phyloP scores from a whole-genome alignment of 2,888 invertebrate genomes.

The Crematogaster levior region DNA sequence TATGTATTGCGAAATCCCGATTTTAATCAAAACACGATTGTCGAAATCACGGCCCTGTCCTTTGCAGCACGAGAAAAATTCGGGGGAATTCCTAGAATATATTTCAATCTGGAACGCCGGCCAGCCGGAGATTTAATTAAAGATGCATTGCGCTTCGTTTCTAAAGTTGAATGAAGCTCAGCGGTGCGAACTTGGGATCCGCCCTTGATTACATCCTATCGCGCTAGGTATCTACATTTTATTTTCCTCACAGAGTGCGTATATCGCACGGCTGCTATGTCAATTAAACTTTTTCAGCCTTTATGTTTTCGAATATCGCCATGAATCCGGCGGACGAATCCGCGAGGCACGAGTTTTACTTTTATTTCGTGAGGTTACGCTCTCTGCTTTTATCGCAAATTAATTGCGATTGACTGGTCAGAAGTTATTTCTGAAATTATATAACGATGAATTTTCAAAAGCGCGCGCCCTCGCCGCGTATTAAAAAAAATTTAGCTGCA shows the following conservation, averaged over 20 bases:
- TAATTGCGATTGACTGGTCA: conserved; percentile 46
- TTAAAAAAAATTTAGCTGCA: conserved; percentile 26
- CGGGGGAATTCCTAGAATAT: conserved; percentile 76
- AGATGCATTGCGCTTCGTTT: conserved; percentile 78
- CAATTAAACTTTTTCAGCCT: conserved; percentile 71
- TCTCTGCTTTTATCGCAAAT: conserved; percentile 1
- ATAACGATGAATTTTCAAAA: conserved; percentile 35
- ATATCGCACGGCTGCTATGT: conserved; percentile 57
- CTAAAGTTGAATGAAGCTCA: conserved; percentile 73
- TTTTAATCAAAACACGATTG: not conserved
- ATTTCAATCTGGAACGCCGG: conserved; percentile 70
- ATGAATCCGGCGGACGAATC: conserved; percentile 28
- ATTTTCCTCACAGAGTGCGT: conserved; percentile 1
- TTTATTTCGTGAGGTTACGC: conserved; percentile 31
- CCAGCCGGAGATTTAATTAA: conserved; percentile 79
- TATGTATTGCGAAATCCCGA: not conserved
- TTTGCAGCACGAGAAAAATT: conserved; percentile 2
- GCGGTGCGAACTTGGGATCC: conserved; percentile 30
- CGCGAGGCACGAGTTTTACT: conserved; percentile 15
- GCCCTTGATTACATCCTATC: conserved; percentile 69
- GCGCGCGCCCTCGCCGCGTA: not conserved
- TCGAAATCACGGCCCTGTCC: not conserved
- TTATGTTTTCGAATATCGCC: conserved; percentile 26
- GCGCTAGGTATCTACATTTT: conserved; percentile 54
- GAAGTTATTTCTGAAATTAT: conserved; percentile 36